Evolutionary conservation across 2,888 invertebrate species (phyloP), one percentile per base, ranked within the genome.

Genomic region (Thecocarcelia acutangulata): DNA sequence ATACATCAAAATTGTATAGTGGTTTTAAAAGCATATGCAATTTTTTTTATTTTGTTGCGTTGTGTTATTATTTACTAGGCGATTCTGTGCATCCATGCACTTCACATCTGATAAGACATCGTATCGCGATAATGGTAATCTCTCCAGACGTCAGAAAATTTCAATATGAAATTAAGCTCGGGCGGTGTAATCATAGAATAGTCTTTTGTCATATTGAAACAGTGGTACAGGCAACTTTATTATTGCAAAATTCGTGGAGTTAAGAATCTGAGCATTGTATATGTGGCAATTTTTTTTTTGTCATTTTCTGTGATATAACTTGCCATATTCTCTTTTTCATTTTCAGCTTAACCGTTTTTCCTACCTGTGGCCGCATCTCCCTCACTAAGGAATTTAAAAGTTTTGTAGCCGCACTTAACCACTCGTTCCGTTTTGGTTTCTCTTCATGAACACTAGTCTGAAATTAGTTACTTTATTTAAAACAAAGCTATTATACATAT

Each of bases 121-220:
- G n/a, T n/a, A n/a, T n/a, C n/a, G n/a, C n/a, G n/a, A n/a, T n/a
- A n/a, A n/a, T n/a, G n/a, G n/a, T n/a, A n/a, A n/a, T n/a, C n/a
- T n/a, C n/a, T n/a, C n/a, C n/a, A n/a, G n/a, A n/a, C n/a, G n/a
- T n/a, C n/a, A n/a, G n/a, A n/a, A n/a, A n/a, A n/a, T n/a, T n/a
- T n/a, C n/a, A n/a, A n/a, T n/a, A n/a, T 58, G 19, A 77, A 72
- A 52, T 19, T 83, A 28, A 75, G 69, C 17, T 66, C 66, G n/a
- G 42, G 64, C 13, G 21, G 66, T 52, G 42, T 42, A 21, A 24
- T 21, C 21, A 66, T 52, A 40, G 66, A 66, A 4, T 15, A 54
- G n/a, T 48, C 17, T 19, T 80, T 80, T 37, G 70, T 52, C 1
- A 75, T 75, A 21, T 15, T 69, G 12, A 74, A 69, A 46, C 74